A percentile compares a stretch with the other conserved stretches of the same genome.
Conservation (phyloP, 2,113 vertebrate species). For the Callospermophilus lateralis region DNA sequence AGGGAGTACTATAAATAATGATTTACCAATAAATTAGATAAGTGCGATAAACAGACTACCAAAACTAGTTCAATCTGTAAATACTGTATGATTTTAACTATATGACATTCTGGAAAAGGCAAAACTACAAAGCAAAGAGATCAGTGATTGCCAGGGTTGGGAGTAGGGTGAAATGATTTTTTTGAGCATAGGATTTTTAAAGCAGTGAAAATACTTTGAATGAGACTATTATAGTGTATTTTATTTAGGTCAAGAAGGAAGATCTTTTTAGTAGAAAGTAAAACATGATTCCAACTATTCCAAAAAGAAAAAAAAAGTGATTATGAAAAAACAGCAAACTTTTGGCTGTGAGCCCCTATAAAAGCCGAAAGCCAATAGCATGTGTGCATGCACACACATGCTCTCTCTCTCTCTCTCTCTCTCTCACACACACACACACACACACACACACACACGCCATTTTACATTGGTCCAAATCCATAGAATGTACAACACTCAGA, state of each 20-base stretch:
- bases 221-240: background rate
- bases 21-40: background rate
- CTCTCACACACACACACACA: too few species aligned
- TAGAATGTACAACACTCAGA: background rate
- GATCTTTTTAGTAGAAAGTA: background rate
- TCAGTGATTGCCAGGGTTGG: too few species aligned
- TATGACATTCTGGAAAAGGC: background rate
- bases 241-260: background rate
- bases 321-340: background rate
- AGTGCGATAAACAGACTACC: background rate
- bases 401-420: too few species aligned
- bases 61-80: background rate
- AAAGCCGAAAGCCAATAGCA: too few species aligned
- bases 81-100: too few species aligned
- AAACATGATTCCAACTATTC: constrained; percentile 92
- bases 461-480: background rate
- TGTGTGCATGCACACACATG: too few species aligned
- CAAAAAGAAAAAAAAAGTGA: constrained; percentile 48
- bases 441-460: background rate
- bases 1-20: background rate
- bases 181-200: background rate
- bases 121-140: background rate
- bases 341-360: too few species aligned
- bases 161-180: background rate
- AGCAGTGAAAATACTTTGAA: background rate